Base-by-base conservation (phyloP, 2,113 vertebrate genomes). In the Callionymus lyra region DNA sequence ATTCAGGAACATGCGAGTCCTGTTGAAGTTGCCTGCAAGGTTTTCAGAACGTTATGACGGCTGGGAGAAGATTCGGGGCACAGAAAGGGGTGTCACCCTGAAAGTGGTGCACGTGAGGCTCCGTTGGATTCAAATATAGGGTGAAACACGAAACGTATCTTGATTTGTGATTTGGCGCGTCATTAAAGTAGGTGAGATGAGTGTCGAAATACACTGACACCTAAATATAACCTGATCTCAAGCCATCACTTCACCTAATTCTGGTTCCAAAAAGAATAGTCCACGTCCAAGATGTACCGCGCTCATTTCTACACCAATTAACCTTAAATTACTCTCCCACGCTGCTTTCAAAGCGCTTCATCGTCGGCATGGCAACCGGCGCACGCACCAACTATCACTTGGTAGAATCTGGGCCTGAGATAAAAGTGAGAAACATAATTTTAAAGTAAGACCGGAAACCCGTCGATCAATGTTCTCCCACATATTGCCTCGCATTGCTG, bases 291-390 rank as follows among this genome's bases (percentile, higher is more conserved):
- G 21, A 27, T 8, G 8, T 27, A 27, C 21, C 8, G 21, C 4
- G 2, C 4, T 35, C 34, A 35, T 35, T 13, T 3, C n/a, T 5
- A 35, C 1, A 35, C 34, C 34, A 35, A 3, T 35, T 35, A 51
- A 44, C 6, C 53, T 27, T 33, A 9, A 38, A 6, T 11, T n/a
- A 33, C 12, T 44, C 35, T 47, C 27, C 21, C 34, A 49, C 53
- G 18, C 37, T 16, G 17, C 38, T 51, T 16, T 47, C 34, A 54
- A 37, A 18, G 52, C 12, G 17, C 47, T 47, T 2, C 2, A 71
- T 45, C 31, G 67, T 79, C 76, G 47, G 72, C 63, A 80, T 73
- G 65, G 63, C 41, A 61, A 79, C 6, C 31, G 39, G 27, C 17
- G 14, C 6, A 35, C 39, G 55, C 53, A 49, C 45, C n/a, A 55